A percentile compares a stretch with the other conserved stretches of the same genome.
Evolutionary conservation across 2,113 vertebrate genomes (phyloP).

Genomic region (Craseonycteris thonglongyai): DNA sequence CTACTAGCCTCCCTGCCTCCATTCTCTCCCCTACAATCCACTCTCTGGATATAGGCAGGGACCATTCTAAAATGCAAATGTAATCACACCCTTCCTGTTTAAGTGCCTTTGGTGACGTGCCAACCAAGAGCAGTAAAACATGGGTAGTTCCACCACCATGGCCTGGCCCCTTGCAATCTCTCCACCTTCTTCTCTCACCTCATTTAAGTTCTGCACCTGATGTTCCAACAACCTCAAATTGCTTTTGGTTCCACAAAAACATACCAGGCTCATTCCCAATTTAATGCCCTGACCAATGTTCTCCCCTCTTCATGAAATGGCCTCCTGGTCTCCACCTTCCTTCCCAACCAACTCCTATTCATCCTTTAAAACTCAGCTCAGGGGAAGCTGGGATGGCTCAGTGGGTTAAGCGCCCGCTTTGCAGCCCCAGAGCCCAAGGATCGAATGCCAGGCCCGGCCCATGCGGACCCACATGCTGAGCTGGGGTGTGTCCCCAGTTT

Average conservation of each 20-base stretch:
- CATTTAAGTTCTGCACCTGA: not conserved
- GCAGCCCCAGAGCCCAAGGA: too few relatives aligned
- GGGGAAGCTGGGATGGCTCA: too few relatives aligned
- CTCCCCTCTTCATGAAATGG: not conserved
- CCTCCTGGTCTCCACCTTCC: not conserved
- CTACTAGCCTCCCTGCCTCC: not conserved
- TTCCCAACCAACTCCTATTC: not conserved
- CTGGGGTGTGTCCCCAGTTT: too few relatives aligned
- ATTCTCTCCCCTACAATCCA: not conserved
- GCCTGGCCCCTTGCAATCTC: accelerated
- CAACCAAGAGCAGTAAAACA: too few relatives aligned
- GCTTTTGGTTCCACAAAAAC: not conserved
- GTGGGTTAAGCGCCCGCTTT: too few relatives aligned
- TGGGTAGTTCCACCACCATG: not conserved
- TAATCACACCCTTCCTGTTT: not conserved
- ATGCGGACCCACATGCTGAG: too few relatives aligned
- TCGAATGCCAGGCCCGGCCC: too few relatives aligned
- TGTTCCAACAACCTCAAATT: not conserved
- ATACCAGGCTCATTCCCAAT: not conserved
- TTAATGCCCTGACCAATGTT: not conserved
- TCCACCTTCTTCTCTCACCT: not conserved
- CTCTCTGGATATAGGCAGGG: not conserved
- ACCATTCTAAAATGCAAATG: not conserved
- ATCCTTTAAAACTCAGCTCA: not conserved
- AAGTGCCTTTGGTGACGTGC: not conserved